Evolutionary conservation across 2,888 invertebrate species (phyloP), one percentile per base, ranked within the genome.

Genomic region (Chalcosyrphus nemorum): DNA sequence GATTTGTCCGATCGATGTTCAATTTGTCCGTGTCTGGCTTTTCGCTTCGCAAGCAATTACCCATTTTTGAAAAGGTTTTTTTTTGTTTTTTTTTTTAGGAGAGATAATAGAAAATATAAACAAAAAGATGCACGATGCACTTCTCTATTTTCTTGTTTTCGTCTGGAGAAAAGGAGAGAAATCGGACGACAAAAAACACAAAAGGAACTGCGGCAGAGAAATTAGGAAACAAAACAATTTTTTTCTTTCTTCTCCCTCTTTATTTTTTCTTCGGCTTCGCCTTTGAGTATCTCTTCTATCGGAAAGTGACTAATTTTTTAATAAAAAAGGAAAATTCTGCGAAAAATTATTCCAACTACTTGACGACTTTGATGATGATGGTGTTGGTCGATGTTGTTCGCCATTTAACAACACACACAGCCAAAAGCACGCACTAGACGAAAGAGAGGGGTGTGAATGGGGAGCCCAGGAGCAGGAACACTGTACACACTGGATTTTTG

Each of bases 21-120:
- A 88, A 87, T 82, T 91, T 91, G 61, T 94, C 95, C 90, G 94
- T 94, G 89, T 95, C 95, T 86, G 93, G 90, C 88, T 93, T 94
- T 90, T 95, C 94, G 87, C 91, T 91, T 87, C 95, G 95, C 92
- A 96, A 95, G 93, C 96, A 96, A 93, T 96, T 96, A 91, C 96
- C 96, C 96, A 96, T 96, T 93, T 93, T 94, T n/a, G n/a, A n/a
- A n/a, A n/a, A n/a, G n/a, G n/a, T n/a, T n/a, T n/a, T n/a, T n/a
- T n/a, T n/a, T n/a, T n/a, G n/a, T n/a, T n/a, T n/a, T n/a, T n/a
- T n/a, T n/a, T n/a, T n/a, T n/a, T n/a, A n/a, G n/a, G n/a, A n/a
- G n/a, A n/a, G n/a, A n/a, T n/a, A n/a, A n/a, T n/a, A n/a, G n/a
- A n/a, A n/a, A 27, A 17, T 45, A 38, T 24, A n/a, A 27, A 50